Base-by-base conservation (phyloP, 2,113 vertebrate genomes). In the Anguilla rostrata region DNA sequence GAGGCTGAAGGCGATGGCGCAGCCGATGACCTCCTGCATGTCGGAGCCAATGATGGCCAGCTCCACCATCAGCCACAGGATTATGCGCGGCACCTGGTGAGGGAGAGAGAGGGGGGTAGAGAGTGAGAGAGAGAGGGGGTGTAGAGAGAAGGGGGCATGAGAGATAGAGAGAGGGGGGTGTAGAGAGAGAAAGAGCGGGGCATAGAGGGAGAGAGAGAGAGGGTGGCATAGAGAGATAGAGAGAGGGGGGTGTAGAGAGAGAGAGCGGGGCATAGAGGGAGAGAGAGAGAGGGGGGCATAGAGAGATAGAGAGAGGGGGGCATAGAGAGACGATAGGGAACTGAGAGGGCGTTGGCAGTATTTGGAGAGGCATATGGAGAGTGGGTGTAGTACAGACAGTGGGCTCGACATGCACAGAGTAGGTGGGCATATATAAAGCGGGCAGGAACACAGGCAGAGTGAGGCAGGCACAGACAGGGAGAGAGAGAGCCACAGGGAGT, bases 21-120 rank as follows among this genome's bases (percentile, higher is more conserved):
- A 99, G 90, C 98, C 98, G 2, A 99, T 99, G 91, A 99, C 98
- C 88, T 99, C 98, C 89, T 99, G 98, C 98, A 99, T 99, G 84
- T 99, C 98, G 0, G 98, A 99, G 57, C 98, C 98, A 11, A 99
- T 98, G 91, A 99, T 99, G 0, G 98, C 98, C 1, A 98, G 78
- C 5, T 99, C 98, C 0, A 99, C 96, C 98, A 99, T 99, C 63
- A 99, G 90, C 98, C 98, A 99, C 12, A 99, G 94, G 60, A 98
- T 89, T 81, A 99, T 95, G 14, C 98, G 95, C 0, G 98, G 98
- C 46, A 97, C 92, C 98, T 99, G 88, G n/a, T 49, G 41, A 29
- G 82, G 5, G 39, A 16, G 60, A 22, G 9, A 43, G 22, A 12
- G 0, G 78, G 12, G 12, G 39, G 43, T 5, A 71, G 39, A 80